Evolutionary conservation across 2,888 invertebrate genomes (phyloP), one percentile per base, ranked within the genome.

Genomic region (Ecdyonurus torrentis): DNA sequence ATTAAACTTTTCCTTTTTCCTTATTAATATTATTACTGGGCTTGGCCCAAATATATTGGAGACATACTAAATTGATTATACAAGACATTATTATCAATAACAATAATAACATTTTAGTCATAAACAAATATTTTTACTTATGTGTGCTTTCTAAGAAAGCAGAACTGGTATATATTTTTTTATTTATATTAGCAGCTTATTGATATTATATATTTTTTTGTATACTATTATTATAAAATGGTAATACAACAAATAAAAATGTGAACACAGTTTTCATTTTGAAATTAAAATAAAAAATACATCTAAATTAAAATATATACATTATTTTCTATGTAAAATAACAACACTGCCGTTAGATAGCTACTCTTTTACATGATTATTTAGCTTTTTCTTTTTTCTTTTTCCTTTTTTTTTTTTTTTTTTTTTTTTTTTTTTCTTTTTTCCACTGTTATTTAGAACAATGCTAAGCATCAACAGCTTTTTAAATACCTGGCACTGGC

Each of bases 331-430:
- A 61, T 61, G 50, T 62, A 62, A 55, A 58, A 62, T 55, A 58
- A 50, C 50, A 62, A 62, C 58, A 58, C 58, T 65, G 63, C 61
- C 61, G 65, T 63, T 63, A n/a, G n/a, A n/a, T n/a, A n/a, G n/a
- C n/a, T n/a, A n/a, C n/a, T n/a, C n/a, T n/a, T n/a, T n/a, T n/a
- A n/a, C n/a, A n/a, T n/a, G n/a, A n/a, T n/a, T n/a, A n/a, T n/a
- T n/a, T n/a, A n/a, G n/a, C n/a, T n/a, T n/a, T n/a, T n/a, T n/a
- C n/a, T n/a, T n/a, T n/a, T n/a, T n/a, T n/a, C n/a, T n/a, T n/a
- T n/a, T n/a, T n/a, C n/a, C n/a, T n/a, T n/a, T n/a, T n/a, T n/a
- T n/a, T n/a, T n/a, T n/a, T n/a, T n/a, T n/a, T n/a, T n/a, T n/a
- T n/a, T n/a, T n/a, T n/a, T n/a, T n/a, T n/a, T n/a, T n/a, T n/a